Conservation (phyloP, 2,797 vertebrate species). For the Tenualosa ilisha region DNA sequence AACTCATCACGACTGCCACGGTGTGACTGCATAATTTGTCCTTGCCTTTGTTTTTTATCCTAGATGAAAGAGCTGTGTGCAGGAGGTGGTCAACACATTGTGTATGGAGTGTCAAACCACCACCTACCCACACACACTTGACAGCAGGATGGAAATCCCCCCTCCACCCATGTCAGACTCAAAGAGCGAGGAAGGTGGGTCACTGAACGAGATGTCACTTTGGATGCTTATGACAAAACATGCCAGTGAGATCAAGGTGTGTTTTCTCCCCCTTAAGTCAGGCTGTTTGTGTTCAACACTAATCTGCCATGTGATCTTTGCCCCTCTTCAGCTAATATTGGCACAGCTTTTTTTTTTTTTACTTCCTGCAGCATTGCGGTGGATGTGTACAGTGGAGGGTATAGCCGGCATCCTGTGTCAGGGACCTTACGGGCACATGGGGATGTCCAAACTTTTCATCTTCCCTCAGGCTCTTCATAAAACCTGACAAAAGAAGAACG, state of each 20-base stretch:
- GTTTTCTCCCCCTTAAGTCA: conserved; percentile 31
- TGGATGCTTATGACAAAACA: conserved; percentile 67
- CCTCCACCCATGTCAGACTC: conserved; percentile 26
- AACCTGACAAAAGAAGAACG: conserved; percentile 22
- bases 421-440: neutral
- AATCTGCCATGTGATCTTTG: conserved; percentile 5
- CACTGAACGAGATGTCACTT: conserved; percentile 47
- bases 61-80: conserved; percentile 56
- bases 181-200: conserved; percentile 65
- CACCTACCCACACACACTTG: conserved; percentile 44
- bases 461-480: conserved; percentile 77
- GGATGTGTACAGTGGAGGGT: neutral
- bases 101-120: neutral
- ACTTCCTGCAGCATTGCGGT: neutral
- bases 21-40: neutral
- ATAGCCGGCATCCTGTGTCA: conserved; percentile 13
- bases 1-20: conserved; percentile 21
- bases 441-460: neutral
- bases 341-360: neutral
- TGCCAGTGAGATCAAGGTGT: conserved; percentile 55
- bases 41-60: conserved; percentile 49
- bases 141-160: conserved; percentile 69
- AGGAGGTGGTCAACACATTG: conserved; percentile 47
- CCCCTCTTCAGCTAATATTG: conserved; percentile 6
- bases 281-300: neutral